These are phyloP conservation scores for Polylopha cassiicola DNA, from an alignment of 2,888 invertebrate genomes.

Conservation along the genomic window DNA sequence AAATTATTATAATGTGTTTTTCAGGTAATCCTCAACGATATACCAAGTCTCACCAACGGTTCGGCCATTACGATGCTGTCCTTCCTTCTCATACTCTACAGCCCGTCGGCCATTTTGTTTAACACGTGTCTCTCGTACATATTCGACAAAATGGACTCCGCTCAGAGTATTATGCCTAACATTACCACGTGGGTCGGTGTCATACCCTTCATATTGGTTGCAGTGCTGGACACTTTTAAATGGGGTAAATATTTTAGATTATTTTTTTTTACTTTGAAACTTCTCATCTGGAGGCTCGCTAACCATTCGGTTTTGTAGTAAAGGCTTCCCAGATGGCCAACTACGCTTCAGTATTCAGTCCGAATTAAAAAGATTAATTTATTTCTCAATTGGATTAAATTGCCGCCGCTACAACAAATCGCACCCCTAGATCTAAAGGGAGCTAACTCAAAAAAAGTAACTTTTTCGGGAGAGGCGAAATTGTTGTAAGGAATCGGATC, in stretches of 20 bases:
- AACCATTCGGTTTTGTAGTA: too few relatives aligned
- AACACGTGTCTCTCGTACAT: conserved; percentile 87
- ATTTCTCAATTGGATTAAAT: too few relatives aligned
- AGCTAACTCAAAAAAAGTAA: too few relatives aligned
- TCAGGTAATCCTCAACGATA: conserved; percentile 82
- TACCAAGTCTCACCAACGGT: conserved; percentile 82
- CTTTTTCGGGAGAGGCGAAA: too few relatives aligned
- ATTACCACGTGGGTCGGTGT: conserved; percentile 85
- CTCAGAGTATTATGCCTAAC: conserved; percentile 87
- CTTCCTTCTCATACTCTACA: conserved; percentile 82
- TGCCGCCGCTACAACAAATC: too few relatives aligned
- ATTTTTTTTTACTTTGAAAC: background rate
- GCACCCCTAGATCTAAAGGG: too few relatives aligned
- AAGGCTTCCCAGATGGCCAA: too few relatives aligned
- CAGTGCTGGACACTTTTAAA: conserved; percentile 83
- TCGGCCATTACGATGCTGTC: conserved; percentile 83
- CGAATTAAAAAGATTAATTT: too few relatives aligned
- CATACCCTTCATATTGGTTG: conserved; percentile 85
- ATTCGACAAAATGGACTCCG: conserved; percentile 89
- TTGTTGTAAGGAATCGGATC: too few relatives aligned
- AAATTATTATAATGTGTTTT: too few relatives aligned
- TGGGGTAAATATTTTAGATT: conserved; percentile 76
- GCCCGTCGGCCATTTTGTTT: conserved; percentile 85
- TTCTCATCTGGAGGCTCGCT: too few relatives aligned
- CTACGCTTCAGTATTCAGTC: too few relatives aligned